Conservation (phyloP, 2,888 invertebrate species). For the Arctia plantaginis region DNA sequence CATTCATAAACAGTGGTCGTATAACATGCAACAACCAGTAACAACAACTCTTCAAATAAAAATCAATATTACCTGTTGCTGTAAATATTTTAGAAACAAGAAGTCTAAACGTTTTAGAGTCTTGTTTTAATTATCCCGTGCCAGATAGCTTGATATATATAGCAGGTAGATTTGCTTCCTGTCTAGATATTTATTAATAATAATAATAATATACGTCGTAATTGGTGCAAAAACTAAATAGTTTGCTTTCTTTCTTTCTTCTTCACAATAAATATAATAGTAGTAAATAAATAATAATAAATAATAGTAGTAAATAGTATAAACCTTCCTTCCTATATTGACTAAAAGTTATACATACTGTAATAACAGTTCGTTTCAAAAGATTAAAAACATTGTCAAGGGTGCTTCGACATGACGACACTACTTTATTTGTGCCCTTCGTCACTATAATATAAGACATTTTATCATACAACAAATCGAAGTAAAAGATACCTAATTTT, state of each 20-base stretch:
- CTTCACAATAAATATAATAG: too few species aligned
- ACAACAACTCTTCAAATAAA: background rate
- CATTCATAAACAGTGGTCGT: background rate
- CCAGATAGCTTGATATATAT: too few species aligned
- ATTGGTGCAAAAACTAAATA: background rate
- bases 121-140: background rate
- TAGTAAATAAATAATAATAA: too few species aligned
- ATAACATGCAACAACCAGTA: background rate
- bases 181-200: background rate
- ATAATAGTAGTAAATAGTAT: too few species aligned
- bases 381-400: background rate
- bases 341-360: background rate
- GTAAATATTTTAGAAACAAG: background rate
- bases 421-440: constrained; percentile 13
- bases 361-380: constrained; percentile 6
- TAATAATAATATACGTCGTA: background rate
- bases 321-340: background rate
- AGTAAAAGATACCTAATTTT: constrained; percentile 29
- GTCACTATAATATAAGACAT: constrained; percentile 29
- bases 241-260: background rate
- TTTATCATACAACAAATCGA: constrained; percentile 22
- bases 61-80: constrained; percentile 16
- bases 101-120: background rate
- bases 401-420: background rate
- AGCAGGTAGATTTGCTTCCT: background rate